Conservation (phyloP, 2,113 vertebrate species). For the Electrona antarctica region DNA sequence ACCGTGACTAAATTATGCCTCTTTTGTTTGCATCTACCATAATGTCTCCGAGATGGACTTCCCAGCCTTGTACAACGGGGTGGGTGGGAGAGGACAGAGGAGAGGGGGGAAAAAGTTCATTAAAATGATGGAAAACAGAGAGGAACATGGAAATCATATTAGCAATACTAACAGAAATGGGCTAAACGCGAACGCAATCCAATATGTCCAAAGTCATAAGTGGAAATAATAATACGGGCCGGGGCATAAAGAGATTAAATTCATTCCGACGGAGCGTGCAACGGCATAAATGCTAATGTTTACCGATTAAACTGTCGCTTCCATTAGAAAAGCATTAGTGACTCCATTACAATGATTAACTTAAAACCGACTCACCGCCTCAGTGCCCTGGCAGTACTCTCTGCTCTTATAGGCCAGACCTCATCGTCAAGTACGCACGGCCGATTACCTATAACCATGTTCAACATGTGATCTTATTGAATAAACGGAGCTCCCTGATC, state of each 20-base stretch:
- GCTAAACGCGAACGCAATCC: constrained; percentile 23
- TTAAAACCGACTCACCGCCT: constrained; percentile 32
- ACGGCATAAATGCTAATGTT: constrained; percentile 48
- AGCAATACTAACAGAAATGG: constrained; percentile 44
- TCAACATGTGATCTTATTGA: neutral
- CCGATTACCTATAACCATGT: constrained; percentile 18
- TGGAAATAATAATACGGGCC: constrained; percentile 37
- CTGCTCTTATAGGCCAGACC: constrained; percentile 8
- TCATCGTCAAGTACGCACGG: neutral
- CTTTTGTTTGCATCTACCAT: constrained; percentile 49
- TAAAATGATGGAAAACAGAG: constrained; percentile 54
- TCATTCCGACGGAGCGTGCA: constrained; percentile 37
- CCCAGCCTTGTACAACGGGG: constrained; percentile 22
- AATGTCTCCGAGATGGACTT: constrained; percentile 32
- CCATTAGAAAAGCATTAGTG: constrained; percentile 57
- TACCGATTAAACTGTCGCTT: constrained; percentile 38
- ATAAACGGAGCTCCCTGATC: constrained; percentile 17
- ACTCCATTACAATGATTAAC: constrained; percentile 45
- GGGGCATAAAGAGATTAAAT: constrained; percentile 14
- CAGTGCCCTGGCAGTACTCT: constrained; percentile 21
- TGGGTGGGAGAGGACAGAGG: neutral
- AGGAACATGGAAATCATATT: constrained; percentile 50
- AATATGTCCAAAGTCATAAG: constrained; percentile 13
- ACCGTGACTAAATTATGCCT: no score
- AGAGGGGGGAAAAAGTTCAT: constrained; percentile 39